Conservation (phyloP, 2,888 invertebrate species). For the Lasius fuliginosus region DNA sequence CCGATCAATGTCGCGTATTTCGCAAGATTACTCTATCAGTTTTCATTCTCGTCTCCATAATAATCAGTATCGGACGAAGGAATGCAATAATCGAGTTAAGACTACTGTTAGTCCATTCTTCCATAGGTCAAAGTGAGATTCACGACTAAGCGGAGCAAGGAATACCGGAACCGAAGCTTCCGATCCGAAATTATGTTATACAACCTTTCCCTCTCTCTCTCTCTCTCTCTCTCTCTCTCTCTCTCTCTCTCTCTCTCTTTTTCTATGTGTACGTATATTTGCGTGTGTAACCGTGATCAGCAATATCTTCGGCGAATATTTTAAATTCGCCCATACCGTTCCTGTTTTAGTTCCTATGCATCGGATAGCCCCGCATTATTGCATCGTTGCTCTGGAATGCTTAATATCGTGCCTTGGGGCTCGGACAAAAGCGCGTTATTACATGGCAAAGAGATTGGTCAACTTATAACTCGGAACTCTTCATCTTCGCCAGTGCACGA, state of each 20-base stretch:
- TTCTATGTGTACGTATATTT: constrained; percentile 15
- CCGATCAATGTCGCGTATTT: constrained; percentile 10
- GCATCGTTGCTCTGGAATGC: constrained; percentile 83
- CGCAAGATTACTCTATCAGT: not conserved
- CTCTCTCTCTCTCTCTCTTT: not conserved
- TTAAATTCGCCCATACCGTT: constrained; percentile 76
- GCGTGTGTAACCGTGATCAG: constrained; percentile 64
- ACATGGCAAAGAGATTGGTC: constrained; percentile 78
- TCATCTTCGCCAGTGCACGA: constrained; percentile 62
- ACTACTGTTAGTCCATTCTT: constrained; percentile 46
- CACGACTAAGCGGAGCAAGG: constrained; percentile 56
- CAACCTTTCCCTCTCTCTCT: not conserved
- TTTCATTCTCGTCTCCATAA: constrained; percentile 28
- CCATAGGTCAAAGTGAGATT: constrained; percentile 65
- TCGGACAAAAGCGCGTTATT: constrained; percentile 82
- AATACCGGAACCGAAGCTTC: constrained; percentile 68
- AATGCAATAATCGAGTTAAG: constrained; percentile 67
- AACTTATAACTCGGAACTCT: constrained; percentile 78
- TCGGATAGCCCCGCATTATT: constrained; percentile 82
- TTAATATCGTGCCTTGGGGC: constrained; percentile 81
- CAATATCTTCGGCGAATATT: constrained; percentile 77
- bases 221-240: not conserved
- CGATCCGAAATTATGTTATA: constrained; percentile 66
- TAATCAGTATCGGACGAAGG: constrained; percentile 56
- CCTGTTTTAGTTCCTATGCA: constrained; percentile 81